These are phyloP conservation scores for Malurus leucopterus DNA, from an alignment of 2,797 vertebrate genomes.

Conservation along the genomic window DNA sequence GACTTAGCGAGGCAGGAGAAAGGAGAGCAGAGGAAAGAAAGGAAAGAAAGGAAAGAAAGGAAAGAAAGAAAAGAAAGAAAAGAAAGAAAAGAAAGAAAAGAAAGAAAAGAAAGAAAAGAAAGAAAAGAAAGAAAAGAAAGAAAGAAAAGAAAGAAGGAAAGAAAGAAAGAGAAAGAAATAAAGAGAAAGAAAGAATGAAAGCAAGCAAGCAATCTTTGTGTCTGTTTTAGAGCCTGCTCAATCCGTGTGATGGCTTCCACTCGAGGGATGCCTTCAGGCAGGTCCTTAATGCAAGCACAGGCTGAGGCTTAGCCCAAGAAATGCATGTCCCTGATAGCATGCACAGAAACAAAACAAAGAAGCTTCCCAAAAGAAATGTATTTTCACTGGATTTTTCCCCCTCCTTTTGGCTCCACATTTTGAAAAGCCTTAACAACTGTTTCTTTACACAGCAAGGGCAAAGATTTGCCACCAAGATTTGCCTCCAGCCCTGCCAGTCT, in stretches of 20 bases:
- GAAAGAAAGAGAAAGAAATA: not conserved
- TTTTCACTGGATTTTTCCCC: slow-evolving; percentile 58
- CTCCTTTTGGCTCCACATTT: slow-evolving; percentile 27
- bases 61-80: not conserved
- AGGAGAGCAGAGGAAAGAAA: not conserved
- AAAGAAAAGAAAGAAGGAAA: not conserved
- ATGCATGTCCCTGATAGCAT: slow-evolving; percentile 29
- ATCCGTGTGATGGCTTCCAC: not conserved
- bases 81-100: not conserved
- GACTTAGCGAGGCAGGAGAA: not conserved
- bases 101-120: too few species aligned
- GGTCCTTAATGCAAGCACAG: not conserved
- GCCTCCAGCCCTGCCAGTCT: not conserved
- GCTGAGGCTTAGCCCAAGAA: slow-evolving; percentile 6
- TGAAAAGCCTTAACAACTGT: slow-evolving; percentile 6
- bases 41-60: too few species aligned
- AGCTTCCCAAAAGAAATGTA: slow-evolving; percentile 60
- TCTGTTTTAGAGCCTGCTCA: not conserved
- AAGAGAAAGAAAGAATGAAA: not conserved
- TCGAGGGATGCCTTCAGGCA: not conserved
- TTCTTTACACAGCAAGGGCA: slow-evolving; percentile 14
- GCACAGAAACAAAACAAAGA: slow-evolving; percentile 31
- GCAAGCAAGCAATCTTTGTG: not conserved
- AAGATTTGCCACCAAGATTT: not conserved
- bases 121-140: not conserved